Evolutionary conservation across 2,888 invertebrate genomes (phyloP).

Genomic region (Hymenopus coronatus): DNA sequence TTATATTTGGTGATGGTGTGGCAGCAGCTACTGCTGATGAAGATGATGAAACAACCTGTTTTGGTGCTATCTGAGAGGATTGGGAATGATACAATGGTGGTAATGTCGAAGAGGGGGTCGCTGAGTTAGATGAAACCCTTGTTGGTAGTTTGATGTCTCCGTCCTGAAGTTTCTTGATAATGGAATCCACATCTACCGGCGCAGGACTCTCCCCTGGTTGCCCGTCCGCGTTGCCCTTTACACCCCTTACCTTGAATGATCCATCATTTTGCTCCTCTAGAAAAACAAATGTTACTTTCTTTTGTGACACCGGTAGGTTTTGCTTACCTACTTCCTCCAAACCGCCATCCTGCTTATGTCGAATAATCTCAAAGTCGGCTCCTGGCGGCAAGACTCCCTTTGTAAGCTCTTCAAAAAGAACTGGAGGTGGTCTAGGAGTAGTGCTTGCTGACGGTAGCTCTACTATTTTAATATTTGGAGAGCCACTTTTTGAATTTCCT

Average conservation of each 20-base stretch:
- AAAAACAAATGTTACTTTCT: slow-evolving; percentile 83
- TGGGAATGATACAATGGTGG: not conserved
- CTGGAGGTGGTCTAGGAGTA: slow-evolving; percentile 60
- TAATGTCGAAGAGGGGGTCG: not conserved
- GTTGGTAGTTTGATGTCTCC: slow-evolving; percentile 75
- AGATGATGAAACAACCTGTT: not conserved
- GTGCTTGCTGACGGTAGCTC: slow-evolving; percentile 52
- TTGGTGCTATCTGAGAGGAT: not conserved
- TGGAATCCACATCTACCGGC: slow-evolving; percentile 73
- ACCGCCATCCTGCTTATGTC: slow-evolving; percentile 70
- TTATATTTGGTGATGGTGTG: not conserved
- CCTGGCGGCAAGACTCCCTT: slow-evolving; percentile 76
- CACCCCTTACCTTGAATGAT: slow-evolving; percentile 81
- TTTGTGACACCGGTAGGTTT: slow-evolving; percentile 56
- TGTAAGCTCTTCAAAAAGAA: slow-evolving; percentile 72
- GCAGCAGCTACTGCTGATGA: not conserved
- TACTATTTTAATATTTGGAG: slow-evolving; percentile 45
- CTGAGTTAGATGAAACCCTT: slow-evolving; percentile 1
- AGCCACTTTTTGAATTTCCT: not conserved
- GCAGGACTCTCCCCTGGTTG: slow-evolving; percentile 47
- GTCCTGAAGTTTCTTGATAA: slow-evolving; percentile 74
- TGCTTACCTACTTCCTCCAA: slow-evolving; percentile 66
- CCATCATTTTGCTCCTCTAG: slow-evolving; percentile 84
- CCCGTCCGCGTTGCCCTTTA: slow-evolving; percentile 66
- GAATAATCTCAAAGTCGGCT: slow-evolving; percentile 76